Evolutionary conservation across 2,888 invertebrate genomes (phyloP), one percentile per base, ranked within the genome.

Genomic region (Apodemia mormo): DNA sequence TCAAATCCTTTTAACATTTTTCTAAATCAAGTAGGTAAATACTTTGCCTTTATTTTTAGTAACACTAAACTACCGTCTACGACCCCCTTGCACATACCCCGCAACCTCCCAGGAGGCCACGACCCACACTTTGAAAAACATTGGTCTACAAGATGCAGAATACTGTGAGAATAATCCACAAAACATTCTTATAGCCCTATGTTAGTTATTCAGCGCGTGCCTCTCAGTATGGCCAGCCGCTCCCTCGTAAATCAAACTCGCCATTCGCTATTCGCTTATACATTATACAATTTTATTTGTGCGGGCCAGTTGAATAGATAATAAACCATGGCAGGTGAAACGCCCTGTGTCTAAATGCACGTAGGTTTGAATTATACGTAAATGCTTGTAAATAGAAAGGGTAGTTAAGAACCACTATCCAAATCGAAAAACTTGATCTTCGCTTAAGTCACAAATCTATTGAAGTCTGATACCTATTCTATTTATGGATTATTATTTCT

Each of bases 271-370:
- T 92, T 92, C 92, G 92, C 91, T 90, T 93, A 92, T 93, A 89
- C 91, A 93, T 93, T 93, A 93, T 92, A 93, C 92, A 93, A 92
- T 93, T 93, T 93, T 93, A 93, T 93, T 93, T 93, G 93, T 91
- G 88, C 90, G 88, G 91, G 89, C 88, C 86, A 86, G 88, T 86
- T 92, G 93, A 93, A 93, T 93, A 92, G 91, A 90, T 92, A 90
- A 93, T 92, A 92, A 91, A 91, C 89, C 89, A 87, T 89, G 86
- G 87, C 91, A 90, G 91, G 91, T 91, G 89, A 89, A 90, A 89
- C 85, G 86, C 83, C 87, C 84, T 82, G 84, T 85, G 85, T 86
- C 84, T 84, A 84, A 84, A 86, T 86, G 86, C 84, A 85, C 80
- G 78, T 81, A 78, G 88, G 89, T 90, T 87, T 82, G 85, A 85